These are phyloP conservation scores for Nothura maculosa DNA, from an alignment of 2,797 vertebrate genomes.

Conservation along the genomic window DNA sequence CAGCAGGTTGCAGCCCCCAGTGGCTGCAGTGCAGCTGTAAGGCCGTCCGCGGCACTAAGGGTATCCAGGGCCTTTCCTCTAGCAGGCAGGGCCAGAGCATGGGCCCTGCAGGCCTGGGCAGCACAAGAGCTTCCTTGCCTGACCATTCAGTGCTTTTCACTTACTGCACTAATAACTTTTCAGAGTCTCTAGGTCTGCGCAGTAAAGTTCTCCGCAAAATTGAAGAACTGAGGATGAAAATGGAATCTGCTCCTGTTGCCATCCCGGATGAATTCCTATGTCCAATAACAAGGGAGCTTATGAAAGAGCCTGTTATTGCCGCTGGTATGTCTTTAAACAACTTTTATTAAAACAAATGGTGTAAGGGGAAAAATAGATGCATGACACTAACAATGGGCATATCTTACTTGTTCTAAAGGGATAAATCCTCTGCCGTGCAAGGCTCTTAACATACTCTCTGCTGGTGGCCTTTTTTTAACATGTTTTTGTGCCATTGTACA, in stretches of 20 bases:
- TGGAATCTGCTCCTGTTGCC: conserved; percentile 68
- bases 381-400: neutral
- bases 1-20: neutral
- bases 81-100: accelerated
- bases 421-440: neutral
- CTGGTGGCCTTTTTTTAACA: neutral
- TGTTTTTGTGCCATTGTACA: neutral
- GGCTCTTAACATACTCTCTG: neutral
- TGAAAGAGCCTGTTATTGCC: conserved; percentile 95
- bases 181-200: conserved; percentile 93
- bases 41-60: too few relatives aligned
- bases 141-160: neutral
- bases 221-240: conserved; percentile 86
- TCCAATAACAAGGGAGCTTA: conserved; percentile 95
- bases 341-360: neutral
- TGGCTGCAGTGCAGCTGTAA: neutral
- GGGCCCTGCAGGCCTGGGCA: neutral
- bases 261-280: conserved; percentile 95
- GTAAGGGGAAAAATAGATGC: neutral
- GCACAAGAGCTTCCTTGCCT: neutral
- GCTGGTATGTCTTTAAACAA: conserved; percentile 83
- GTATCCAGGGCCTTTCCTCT: neutral
- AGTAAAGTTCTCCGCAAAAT: conserved; percentile 90
- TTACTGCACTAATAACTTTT: conserved; percentile 12
- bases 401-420: neutral